These are phyloP conservation scores for Cepaea hortensis DNA, from an alignment of 2,888 invertebrate species.

Conservation along the genomic window DNA sequence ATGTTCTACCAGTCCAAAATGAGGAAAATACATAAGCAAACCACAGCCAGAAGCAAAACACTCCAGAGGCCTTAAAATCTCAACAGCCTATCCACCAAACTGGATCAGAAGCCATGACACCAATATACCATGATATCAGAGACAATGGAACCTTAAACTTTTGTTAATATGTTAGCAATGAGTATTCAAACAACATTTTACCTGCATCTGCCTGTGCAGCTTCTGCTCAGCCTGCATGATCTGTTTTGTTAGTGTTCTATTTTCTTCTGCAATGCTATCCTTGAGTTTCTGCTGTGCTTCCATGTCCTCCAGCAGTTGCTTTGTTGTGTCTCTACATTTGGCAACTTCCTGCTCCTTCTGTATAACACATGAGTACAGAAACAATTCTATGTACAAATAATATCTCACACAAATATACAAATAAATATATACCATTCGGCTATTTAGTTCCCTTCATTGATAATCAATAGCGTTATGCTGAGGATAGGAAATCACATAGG, in stretches of 20 bases:
- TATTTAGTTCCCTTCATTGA: no score
- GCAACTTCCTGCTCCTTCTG: constrained; percentile 43
- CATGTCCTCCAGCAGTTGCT: constrained; percentile 64
- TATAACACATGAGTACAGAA: background rate
- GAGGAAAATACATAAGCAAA: no score
- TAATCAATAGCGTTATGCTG: no score
- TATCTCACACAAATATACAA: background rate
- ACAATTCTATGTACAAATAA: background rate
- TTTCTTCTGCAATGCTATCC: constrained; percentile 62
- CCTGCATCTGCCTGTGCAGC: constrained; percentile 44
- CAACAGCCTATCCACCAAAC: no score
- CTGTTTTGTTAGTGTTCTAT: constrained; percentile 59
- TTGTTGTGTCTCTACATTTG: constrained; percentile 49
- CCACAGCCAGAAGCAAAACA: no score
- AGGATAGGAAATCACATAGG: no score
- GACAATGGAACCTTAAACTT: no score
- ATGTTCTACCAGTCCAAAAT: no score
- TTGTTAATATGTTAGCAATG: no score
- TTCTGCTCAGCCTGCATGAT: constrained; percentile 57
- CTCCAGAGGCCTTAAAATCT: no score
- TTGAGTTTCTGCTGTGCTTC: constrained; percentile 60
- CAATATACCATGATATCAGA: no score
- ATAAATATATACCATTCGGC: background rate
- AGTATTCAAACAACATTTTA: background rate
- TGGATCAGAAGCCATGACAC: no score